Evolutionary conservation across 2,113 vertebrate species (phyloP).

Genomic region (Salminus brasiliensis): DNA sequence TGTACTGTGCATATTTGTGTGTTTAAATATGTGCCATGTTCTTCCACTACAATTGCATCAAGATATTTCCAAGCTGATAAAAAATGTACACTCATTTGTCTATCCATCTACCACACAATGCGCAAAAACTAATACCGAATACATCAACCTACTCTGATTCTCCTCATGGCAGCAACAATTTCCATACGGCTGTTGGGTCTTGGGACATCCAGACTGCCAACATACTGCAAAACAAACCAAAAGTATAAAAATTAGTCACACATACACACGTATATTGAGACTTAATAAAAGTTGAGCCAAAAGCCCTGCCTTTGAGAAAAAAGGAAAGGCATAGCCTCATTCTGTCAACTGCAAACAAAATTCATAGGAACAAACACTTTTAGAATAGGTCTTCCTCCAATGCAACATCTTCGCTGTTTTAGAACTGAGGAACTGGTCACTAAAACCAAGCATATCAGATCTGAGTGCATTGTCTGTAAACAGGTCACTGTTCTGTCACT

Average conservation of each 20-base stretch:
- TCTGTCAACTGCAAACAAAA: neutral
- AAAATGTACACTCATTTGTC: too few relatives aligned
- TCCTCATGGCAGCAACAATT: constrained; percentile 91
- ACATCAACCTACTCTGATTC: constrained; percentile 84
- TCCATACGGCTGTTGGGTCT: constrained; percentile 93
- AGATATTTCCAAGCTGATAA: too few relatives aligned
- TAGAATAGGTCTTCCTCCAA: neutral
- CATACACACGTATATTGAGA: neutral
- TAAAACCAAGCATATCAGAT: neutral
- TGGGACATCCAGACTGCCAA: constrained; percentile 87
- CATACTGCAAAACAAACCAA: constrained; percentile 76
- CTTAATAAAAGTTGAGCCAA: neutral
- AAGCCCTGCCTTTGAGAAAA: neutral
- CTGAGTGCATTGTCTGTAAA: neutral
- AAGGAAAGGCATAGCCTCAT: neutral
- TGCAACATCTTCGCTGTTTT: neutral
- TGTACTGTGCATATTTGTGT: too few relatives aligned
- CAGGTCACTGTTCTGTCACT: neutral
- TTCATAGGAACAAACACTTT: too few relatives aligned
- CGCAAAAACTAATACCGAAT: neutral
- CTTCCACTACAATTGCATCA: too few relatives aligned
- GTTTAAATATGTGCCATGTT: too few relatives aligned
- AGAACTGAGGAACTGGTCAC: neutral
- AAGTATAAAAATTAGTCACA: constrained; percentile 6
- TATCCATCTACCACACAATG: neutral